Evolutionary conservation across 2,888 invertebrate species (phyloP).

Genomic region (Caenorhabditis sp.): DNA sequence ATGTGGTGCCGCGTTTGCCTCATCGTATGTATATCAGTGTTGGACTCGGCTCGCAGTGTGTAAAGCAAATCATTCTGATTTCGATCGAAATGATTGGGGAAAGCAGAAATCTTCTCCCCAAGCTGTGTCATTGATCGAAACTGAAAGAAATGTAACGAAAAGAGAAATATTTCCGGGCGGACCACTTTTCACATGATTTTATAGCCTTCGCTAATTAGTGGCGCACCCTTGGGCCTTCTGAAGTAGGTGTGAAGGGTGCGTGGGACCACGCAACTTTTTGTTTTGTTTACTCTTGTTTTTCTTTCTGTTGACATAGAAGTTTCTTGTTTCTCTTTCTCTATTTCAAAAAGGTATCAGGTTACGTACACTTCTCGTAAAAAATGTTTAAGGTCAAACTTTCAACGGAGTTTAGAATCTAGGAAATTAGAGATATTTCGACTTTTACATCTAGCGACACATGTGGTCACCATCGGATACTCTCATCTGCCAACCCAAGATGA

Average conservation of each 20-base stretch:
- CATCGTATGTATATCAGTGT: slow-evolving; percentile 34
- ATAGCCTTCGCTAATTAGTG: slow-evolving; percentile 27
- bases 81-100: slow-evolving; percentile 43
- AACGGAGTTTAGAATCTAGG: too few relatives aligned
- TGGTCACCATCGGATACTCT: neutral
- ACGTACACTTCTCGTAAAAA: neutral
- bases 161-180: slow-evolving; percentile 5
- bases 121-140: slow-evolving; percentile 2
- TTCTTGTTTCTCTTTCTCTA: slow-evolving; percentile 33
- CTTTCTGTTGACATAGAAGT: slow-evolving; percentile 18
- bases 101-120: neutral
- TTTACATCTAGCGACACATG: neutral
- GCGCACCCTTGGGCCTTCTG: neutral
- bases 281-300: slow-evolving; percentile 45
- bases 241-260: slow-evolving; percentile 43
- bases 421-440: too few relatives aligned
- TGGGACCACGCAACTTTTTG: slow-evolving; percentile 28
- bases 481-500: neutral
- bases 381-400: slow-evolving; percentile 1
- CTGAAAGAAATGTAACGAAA: neutral
- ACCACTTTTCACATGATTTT: neutral
- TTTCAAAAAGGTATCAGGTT: slow-evolving; percentile 38
- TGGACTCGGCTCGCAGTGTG: slow-evolving; percentile 11
- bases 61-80: slow-evolving; percentile 41
- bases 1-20: slow-evolving; percentile 35